Conservation (phyloP, 2,888 invertebrate genomes). For the Deilephila elpenor region DNA sequence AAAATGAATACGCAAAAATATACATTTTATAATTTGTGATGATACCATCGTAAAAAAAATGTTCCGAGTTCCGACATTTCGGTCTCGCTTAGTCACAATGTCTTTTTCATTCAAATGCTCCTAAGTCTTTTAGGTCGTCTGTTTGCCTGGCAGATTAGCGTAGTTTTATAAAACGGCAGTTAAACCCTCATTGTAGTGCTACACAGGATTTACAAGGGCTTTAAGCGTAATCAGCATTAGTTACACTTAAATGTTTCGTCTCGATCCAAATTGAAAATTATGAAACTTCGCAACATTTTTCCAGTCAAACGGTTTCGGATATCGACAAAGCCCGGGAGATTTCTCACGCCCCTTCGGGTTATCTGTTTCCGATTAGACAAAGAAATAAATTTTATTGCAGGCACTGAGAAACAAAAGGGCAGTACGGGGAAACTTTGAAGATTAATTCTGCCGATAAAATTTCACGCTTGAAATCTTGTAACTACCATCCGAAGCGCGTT, state of each 20-base stretch:
- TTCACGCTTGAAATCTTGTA: slow-evolving; percentile 75
- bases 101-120: too few species aligned
- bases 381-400: slow-evolving; percentile 75
- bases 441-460: slow-evolving; percentile 83
- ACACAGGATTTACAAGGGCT: too few species aligned
- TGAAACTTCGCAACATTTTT: slow-evolving; percentile 26
- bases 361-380: slow-evolving; percentile 73
- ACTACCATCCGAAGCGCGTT: slow-evolving; percentile 66
- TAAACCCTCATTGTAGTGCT: too few species aligned
- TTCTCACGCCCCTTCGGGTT: slow-evolving; percentile 58
- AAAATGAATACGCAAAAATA: too few species aligned
- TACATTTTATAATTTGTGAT: too few species aligned
- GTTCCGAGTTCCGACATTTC: too few species aligned
- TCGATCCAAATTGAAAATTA: neutral
- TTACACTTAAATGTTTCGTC: neutral
- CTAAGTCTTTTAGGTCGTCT: too few species aligned
- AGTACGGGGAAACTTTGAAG: slow-evolving; percentile 69
- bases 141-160: too few species aligned
- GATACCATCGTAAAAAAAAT: too few species aligned
- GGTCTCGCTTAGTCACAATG: too few species aligned
- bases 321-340: slow-evolving; percentile 57
- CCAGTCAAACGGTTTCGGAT: slow-evolving; percentile 46
- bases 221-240: neutral
- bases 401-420: slow-evolving; percentile 75
- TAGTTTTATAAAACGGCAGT: too few species aligned